Evolutionary conservation across 2,888 invertebrate species (phyloP).

Genomic region (Pterobdella sp.): DNA sequence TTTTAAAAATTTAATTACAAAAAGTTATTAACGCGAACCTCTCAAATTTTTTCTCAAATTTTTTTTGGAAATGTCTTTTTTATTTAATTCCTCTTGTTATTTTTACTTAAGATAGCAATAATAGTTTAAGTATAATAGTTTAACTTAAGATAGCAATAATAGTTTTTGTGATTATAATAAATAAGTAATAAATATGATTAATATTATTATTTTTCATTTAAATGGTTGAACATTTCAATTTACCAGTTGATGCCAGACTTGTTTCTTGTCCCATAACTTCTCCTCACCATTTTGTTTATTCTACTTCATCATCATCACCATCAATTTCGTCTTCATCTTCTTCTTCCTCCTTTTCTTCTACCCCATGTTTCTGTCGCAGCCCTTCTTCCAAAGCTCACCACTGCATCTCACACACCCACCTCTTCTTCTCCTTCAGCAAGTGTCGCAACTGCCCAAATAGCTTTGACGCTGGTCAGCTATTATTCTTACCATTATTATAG

Average conservation of each 20-base stretch:
- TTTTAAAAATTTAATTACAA: background rate
- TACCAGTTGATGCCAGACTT: too few relatives aligned
- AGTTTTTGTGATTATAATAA: too few relatives aligned
- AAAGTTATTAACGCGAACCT: background rate
- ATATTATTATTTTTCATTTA: too few relatives aligned
- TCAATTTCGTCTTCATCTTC: background rate
- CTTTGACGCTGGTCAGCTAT: too few relatives aligned
- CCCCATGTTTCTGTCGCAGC: background rate
- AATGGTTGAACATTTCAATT: too few relatives aligned
- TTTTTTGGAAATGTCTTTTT: too few relatives aligned
- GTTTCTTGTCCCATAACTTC: background rate
- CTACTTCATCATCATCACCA: background rate
- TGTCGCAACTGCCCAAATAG: background rate
- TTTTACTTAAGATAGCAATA: too few relatives aligned
- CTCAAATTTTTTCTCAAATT: background rate
- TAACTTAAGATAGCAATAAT: too few relatives aligned
- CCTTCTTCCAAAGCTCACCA: background rate
- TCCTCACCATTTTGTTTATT: conserved; percentile 1
- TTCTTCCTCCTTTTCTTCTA: background rate
- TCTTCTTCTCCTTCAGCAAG: background rate
- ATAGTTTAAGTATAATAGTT: too few relatives aligned
- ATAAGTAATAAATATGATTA: too few relatives aligned
- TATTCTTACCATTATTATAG: too few relatives aligned
- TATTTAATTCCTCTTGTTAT: too few relatives aligned
- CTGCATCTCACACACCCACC: background rate